Percentiles rank a stretch among this genome's conserved stretches.
phyloP scores from a whole-genome alignment of 2,888 invertebrate species.

The Osmoderma eremita region DNA sequence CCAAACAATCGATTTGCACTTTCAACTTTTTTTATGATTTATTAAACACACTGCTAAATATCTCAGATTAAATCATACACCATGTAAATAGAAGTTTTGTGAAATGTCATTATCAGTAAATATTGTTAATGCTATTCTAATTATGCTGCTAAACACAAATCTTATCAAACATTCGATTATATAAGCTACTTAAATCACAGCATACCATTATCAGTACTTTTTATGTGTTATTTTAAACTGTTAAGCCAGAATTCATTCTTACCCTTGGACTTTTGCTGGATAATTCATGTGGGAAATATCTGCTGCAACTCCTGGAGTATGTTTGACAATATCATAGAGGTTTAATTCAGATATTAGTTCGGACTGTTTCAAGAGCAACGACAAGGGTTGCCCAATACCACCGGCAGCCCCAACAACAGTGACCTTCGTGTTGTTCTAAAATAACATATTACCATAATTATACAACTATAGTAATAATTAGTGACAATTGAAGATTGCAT shows the following conservation, averaged over 20 bases:
- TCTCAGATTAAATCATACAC: too few relatives aligned
- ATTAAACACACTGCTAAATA: too few relatives aligned
- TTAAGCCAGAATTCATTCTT: slow-evolving; percentile 46
- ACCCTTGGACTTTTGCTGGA: slow-evolving; percentile 78
- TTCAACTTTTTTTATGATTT: too few relatives aligned
- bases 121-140: too few relatives aligned
- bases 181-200: too few relatives aligned
- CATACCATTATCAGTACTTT: neutral
- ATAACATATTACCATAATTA: slow-evolving; percentile 43
- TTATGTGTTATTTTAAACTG: too few relatives aligned
- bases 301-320: slow-evolving; percentile 95
- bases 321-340: slow-evolving; percentile 88
- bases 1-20: too few relatives aligned
- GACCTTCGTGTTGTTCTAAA: slow-evolving; percentile 87
- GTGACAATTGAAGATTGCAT: slow-evolving; percentile 22
- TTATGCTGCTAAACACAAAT: too few relatives aligned
- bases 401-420: slow-evolving; percentile 96
- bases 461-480: neutral
- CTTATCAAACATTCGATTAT: too few relatives aligned
- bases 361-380: slow-evolving; percentile 90
- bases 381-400: slow-evolving; percentile 97
- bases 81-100: too few relatives aligned
- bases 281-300: slow-evolving; percentile 98
- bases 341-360: slow-evolving; percentile 85
- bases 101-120: too few relatives aligned